phyloP scores from a whole-genome alignment of 2,888 invertebrate genomes.

The Caenorhabditis doughertyi region DNA sequence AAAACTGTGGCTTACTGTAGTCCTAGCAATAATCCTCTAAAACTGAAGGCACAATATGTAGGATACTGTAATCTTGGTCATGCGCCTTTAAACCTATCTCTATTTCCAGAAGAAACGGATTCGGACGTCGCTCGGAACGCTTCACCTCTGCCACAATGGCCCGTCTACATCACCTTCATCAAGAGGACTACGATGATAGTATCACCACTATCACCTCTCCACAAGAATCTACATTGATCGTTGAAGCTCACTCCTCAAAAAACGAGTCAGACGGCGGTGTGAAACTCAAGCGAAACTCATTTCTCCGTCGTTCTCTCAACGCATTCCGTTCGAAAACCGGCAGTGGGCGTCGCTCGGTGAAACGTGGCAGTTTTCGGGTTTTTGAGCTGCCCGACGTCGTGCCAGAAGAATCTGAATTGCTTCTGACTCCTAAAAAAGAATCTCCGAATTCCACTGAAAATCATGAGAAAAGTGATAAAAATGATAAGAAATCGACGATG shows the following conservation, averaged over 20 bases:
- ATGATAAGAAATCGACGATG: slow-evolving; percentile 1
- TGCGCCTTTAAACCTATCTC: too few relatives aligned
- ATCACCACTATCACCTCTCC: too few relatives aligned
- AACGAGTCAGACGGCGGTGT: slow-evolving; percentile 28
- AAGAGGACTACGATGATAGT: background rate
- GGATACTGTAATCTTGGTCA: too few relatives aligned
- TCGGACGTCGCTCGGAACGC: slow-evolving; percentile 55
- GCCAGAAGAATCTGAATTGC: background rate
- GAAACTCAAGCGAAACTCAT: slow-evolving; percentile 56
- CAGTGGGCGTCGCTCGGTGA: background rate
- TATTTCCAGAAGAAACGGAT: slow-evolving; percentile 48
- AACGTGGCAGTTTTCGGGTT: background rate
- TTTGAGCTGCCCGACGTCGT: background rate
- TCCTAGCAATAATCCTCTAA: too few relatives aligned
- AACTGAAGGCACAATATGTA: too few relatives aligned
- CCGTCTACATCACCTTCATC: too few relatives aligned
- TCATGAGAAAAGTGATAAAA: background rate
- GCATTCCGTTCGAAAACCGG: slow-evolving; percentile 37
- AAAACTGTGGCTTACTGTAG: too few relatives aligned
- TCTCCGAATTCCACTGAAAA: too few relatives aligned
- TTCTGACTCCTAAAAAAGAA: background rate
- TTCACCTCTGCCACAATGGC: slow-evolving; percentile 33
- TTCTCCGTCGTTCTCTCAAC: slow-evolving; percentile 46
- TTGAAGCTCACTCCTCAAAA: too few relatives aligned
- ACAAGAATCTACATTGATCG: background rate